These are phyloP conservation scores for Mus minutoides DNA, from an alignment of 2,797 vertebrate genomes.

Conservation along the genomic window DNA sequence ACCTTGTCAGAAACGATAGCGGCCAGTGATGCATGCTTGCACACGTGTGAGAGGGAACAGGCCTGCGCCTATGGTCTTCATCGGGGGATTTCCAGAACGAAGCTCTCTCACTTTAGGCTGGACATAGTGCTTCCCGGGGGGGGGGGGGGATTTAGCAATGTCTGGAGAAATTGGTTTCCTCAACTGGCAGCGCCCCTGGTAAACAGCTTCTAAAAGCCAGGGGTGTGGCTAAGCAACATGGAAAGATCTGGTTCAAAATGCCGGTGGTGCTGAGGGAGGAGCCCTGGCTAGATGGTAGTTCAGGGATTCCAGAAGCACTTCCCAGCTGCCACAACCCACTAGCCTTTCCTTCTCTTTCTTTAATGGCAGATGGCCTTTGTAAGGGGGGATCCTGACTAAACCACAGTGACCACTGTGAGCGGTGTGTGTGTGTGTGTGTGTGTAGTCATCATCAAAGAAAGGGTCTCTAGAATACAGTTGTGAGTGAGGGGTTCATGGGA, in stretches of 20 bases:
- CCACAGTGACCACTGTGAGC: background rate
- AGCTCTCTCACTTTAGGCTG: background rate
- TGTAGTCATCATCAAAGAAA: background rate
- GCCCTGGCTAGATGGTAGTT: background rate
- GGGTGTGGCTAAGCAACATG: background rate
- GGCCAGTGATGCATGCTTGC: too few species aligned
- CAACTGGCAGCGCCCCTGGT: background rate
- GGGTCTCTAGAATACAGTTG: background rate
- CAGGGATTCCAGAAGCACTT: background rate
- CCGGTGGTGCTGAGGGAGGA: background rate
- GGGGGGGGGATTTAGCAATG: background rate
- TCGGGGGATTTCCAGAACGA: background rate
- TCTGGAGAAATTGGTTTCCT: background rate
- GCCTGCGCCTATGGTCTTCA: accelerated
- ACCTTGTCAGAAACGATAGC: background rate
- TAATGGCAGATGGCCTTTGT: background rate
- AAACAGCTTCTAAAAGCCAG: background rate
- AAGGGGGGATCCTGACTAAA: background rate
- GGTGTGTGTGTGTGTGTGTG: too few species aligned
- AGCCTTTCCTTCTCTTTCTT: background rate
- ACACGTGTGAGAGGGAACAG: accelerated
- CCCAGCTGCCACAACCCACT: too few species aligned
- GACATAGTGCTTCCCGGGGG: background rate
- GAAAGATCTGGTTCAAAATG: background rate
- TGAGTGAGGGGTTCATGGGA: background rate